phyloP scores from a whole-genome alignment of 2,797 vertebrate species.

The Onychomys torridus region DNA sequence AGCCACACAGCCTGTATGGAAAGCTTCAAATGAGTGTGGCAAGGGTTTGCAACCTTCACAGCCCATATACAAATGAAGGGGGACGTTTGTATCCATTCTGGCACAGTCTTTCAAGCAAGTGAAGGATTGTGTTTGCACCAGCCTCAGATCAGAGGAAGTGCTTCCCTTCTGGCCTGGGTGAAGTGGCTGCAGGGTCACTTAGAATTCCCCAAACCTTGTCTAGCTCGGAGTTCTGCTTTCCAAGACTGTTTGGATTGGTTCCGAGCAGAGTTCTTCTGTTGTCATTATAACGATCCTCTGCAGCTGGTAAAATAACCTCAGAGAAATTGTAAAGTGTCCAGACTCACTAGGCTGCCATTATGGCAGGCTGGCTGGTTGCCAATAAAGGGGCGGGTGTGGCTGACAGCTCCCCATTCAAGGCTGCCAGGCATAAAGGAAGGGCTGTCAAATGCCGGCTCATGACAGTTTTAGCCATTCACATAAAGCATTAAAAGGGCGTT shows the following conservation, averaged over 20 bases:
- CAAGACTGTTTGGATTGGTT: neutral
- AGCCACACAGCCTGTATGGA: neutral
- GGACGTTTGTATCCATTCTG: neutral
- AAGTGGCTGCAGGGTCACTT: neutral
- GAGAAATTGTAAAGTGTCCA: slow-evolving; percentile 29
- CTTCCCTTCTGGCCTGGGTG: neutral
- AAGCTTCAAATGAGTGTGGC: neutral
- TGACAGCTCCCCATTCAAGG: slow-evolving; percentile 18
- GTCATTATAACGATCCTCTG: neutral
- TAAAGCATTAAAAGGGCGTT: slow-evolving; percentile 27
- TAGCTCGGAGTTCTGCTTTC: neutral
- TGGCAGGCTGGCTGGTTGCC: neutral
- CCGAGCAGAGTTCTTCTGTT: neutral
- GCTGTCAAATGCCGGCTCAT: neutral
- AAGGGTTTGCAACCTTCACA: neutral
- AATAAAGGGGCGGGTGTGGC: neutral
- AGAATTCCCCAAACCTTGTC: neutral
- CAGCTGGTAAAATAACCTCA: neutral
- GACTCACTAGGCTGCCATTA: neutral
- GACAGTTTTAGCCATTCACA: slow-evolving; percentile 2
- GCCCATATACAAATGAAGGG: neutral
- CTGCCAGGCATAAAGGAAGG: neutral
- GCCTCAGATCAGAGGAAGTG: neutral
- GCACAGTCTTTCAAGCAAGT: neutral
- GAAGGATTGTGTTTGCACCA: neutral